Conservation (phyloP, 2,113 vertebrate genomes). For the Triplophysa dalaica region DNA sequence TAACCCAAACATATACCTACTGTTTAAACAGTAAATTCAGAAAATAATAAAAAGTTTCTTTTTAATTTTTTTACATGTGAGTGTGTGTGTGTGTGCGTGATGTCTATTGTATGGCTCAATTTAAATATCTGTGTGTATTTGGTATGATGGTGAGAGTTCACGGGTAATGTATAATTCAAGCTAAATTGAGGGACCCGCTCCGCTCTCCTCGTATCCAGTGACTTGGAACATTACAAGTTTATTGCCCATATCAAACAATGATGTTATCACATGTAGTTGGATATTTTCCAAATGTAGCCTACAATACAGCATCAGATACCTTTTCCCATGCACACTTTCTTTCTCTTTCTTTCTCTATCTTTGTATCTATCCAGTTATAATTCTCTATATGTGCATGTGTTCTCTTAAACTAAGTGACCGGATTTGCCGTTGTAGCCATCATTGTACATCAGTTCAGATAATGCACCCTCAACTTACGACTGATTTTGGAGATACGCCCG, state of each 20-base stretch:
- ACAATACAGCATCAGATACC: constrained; percentile 7
- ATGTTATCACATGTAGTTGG: constrained; percentile 43
- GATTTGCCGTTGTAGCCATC: constrained; percentile 36
- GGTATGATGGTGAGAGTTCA: constrained; percentile 9
- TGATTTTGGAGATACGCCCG: constrained; percentile 46
- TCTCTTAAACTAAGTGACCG: constrained; percentile 39
- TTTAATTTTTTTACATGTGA: too few species aligned
- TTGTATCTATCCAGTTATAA: neutral
- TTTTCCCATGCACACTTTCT: neutral
- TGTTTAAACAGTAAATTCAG: too few species aligned
- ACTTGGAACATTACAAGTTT: constrained; percentile 44
- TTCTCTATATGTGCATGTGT: constrained; percentile 21
- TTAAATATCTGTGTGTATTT: constrained; percentile 1
- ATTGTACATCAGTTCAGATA: constrained; percentile 41
- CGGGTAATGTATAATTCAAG: constrained; percentile 24
- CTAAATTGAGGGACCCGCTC: constrained; percentile 28
- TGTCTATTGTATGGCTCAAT: too few species aligned
- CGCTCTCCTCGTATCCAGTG: constrained; percentile 23
- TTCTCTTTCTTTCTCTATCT: neutral
- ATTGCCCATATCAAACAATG: constrained; percentile 45
- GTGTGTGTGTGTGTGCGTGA: neutral
- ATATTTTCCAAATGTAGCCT: constrained; percentile 13
- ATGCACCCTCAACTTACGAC: constrained; percentile 37
- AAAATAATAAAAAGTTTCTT: neutral
- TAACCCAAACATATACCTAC: too few species aligned